Evolutionary conservation across 2,888 invertebrate genomes (phyloP).

Genomic region (Cheilosia vernalis): DNA sequence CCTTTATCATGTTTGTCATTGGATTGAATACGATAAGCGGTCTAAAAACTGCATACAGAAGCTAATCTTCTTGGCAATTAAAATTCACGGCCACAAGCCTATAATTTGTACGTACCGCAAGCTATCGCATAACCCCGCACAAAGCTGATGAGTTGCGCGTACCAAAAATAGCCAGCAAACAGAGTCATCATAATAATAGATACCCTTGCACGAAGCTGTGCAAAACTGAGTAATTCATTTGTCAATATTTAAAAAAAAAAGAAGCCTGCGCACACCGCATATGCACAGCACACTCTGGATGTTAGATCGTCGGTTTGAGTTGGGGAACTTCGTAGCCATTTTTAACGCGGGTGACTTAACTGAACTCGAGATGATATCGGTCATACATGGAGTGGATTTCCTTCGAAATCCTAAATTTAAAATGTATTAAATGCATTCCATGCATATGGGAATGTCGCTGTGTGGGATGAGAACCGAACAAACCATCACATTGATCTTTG

Average conservation of each 20-base stretch:
- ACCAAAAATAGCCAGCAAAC: slow-evolving; percentile 39
- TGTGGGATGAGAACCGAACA: neutral
- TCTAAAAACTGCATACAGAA: slow-evolving; percentile 13
- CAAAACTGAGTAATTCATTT: slow-evolving; percentile 14
- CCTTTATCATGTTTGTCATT: slow-evolving; percentile 47
- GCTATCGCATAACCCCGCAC: slow-evolving; percentile 5
- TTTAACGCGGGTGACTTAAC: no score
- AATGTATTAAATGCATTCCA: no score
- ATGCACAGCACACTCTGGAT: neutral
- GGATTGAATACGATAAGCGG: slow-evolving; percentile 41
- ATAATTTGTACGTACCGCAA: slow-evolving; percentile 6
- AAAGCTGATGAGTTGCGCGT: slow-evolving; percentile 7
- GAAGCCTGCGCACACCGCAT: neutral
- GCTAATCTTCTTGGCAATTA: slow-evolving; percentile 30
- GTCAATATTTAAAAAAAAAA: slow-evolving; percentile 26
- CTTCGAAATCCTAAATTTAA: no score
- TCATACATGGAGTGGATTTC: no score
- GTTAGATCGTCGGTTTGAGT: neutral
- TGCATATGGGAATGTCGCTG: neutral
- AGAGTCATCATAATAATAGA: slow-evolving; percentile 25
- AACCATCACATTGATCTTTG: slow-evolving; percentile 14
- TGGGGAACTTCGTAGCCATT: no score
- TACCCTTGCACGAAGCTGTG: neutral
- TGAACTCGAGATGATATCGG: no score
- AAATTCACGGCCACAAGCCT: slow-evolving; percentile 40